Conservation (phyloP, 1,140 invertebrate species). For the Vanessa tameamea region DNA sequence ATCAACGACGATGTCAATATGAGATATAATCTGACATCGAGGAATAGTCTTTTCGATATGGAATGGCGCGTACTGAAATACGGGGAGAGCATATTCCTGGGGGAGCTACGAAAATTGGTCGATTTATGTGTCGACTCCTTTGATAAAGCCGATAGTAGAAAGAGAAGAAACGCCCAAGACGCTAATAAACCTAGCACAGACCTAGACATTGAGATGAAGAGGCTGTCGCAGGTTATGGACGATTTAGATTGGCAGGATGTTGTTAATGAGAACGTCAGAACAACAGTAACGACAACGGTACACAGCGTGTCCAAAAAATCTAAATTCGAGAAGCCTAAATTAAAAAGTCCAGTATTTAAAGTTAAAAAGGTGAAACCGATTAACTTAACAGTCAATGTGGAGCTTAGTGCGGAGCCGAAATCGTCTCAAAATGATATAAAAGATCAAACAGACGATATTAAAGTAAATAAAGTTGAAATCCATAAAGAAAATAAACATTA, state of each 20-base stretch:
- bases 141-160: conserved; percentile 58
- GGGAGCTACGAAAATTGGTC: conserved; percentile 71
- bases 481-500: conserved; percentile 57
- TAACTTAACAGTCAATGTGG: conserved; percentile 52
- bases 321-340: conserved; percentile 50
- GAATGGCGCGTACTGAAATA: conserved; percentile 78
- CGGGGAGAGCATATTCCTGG: conserved; percentile 74
- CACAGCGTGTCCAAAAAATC: conserved; percentile 39
- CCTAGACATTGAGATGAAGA: conserved; percentile 73
- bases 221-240: conserved; percentile 69
- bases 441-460: conserved; percentile 18
- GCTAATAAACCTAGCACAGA: conserved; percentile 58
- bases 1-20: conserved; percentile 62
- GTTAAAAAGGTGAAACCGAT: conserved; percentile 69
- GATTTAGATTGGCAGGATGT: conserved; percentile 65
- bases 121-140: conserved; percentile 59
- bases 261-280: conserved; percentile 47
- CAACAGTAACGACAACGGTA: conserved; percentile 46
- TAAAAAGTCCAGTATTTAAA: conserved; percentile 66
- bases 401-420: conserved; percentile 44
- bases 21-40: conserved; percentile 65
- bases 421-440: conserved; percentile 25
- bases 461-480: conserved; percentile 27
- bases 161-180: conserved; percentile 50
- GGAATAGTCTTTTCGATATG: conserved; percentile 72